A percentile compares a stretch with the other conserved stretches of the same genome.
phyloP scores from a whole-genome alignment of 2,797 vertebrate genomes.

The Mycteria americana region DNA sequence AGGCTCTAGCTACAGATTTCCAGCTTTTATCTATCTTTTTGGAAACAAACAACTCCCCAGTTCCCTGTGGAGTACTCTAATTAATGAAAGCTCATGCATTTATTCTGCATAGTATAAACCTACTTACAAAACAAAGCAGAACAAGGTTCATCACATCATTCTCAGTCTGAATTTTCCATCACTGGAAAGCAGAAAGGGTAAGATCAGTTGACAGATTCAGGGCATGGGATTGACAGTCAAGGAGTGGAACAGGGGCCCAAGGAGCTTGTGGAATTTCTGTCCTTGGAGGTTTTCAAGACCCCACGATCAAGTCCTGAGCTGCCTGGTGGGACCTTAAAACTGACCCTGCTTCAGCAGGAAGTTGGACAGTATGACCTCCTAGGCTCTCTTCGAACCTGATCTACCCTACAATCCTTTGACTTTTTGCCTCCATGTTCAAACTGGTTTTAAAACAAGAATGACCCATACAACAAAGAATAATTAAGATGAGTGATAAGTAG shows the following conservation, averaged over 20 bases:
- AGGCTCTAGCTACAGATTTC: not conserved
- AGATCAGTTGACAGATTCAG: slow-evolving; percentile 4
- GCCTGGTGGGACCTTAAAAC: not conserved
- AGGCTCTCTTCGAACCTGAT: not conserved
- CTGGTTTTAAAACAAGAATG: not conserved
- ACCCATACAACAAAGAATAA: not conserved
- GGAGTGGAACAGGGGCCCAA: not conserved
- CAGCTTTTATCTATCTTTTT: slow-evolving; percentile 26
- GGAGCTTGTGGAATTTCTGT: not conserved
- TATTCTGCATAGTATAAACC: slow-evolving; percentile 24
- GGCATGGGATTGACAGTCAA: not conserved
- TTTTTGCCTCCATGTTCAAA: not conserved
- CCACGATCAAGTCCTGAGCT: not conserved
- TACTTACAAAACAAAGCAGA: slow-evolving; percentile 35
- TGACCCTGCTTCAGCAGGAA: not conserved
- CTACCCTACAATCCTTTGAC: not conserved
- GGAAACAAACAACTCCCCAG: slow-evolving; percentile 26
- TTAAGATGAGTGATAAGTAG: slow-evolving; percentile 11
- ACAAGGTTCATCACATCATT: slow-evolving; percentile 21
- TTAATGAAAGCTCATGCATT: slow-evolving; percentile 58
- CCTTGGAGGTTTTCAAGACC: not conserved
- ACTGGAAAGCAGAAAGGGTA: not conserved
- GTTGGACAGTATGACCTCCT: not conserved
- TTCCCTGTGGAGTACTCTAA: slow-evolving; percentile 34
- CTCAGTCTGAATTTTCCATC: slow-evolving; percentile 1